Percentiles rank a stretch among this genome's conserved stretches.
Conservation (phyloP, 2,797 vertebrate species). For the Cynopterus sphinx region DNA sequence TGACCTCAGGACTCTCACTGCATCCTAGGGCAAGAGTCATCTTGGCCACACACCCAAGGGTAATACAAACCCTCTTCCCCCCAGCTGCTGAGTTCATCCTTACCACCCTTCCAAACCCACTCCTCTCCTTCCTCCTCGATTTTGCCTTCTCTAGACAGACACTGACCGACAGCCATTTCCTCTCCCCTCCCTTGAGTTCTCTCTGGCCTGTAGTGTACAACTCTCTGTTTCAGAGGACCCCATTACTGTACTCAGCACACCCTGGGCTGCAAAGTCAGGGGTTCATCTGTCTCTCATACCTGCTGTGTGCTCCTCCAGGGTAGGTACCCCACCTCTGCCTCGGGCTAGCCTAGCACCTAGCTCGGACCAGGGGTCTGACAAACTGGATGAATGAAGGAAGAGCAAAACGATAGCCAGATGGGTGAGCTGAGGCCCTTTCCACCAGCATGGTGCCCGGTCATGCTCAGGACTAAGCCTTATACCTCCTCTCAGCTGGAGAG, state of each 20-base stretch:
- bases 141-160: neutral
- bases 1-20: neutral
- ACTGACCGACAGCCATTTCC: neutral
- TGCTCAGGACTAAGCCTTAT: fast-evolving
- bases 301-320: neutral
- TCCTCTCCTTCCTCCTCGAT: neutral
- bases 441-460: fast-evolving
- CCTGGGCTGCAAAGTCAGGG: neutral
- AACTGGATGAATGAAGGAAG: neutral
- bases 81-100: neutral
- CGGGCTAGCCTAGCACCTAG: neutral
- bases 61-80: neutral
- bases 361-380: neutral
- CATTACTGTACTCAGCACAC: neutral
- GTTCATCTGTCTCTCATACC: neutral
- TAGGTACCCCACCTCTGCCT: neutral
- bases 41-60: too few species aligned
- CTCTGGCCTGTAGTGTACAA: neutral
- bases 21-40: neutral
- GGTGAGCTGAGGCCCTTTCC: fast-evolving
- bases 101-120: neutral
- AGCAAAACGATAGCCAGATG: neutral
- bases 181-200: neutral
- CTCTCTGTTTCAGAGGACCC: neutral
- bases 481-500: too few species aligned